Conservation (phyloP, 2,888 invertebrate genomes). For the Drosophila neutralis region DNA sequence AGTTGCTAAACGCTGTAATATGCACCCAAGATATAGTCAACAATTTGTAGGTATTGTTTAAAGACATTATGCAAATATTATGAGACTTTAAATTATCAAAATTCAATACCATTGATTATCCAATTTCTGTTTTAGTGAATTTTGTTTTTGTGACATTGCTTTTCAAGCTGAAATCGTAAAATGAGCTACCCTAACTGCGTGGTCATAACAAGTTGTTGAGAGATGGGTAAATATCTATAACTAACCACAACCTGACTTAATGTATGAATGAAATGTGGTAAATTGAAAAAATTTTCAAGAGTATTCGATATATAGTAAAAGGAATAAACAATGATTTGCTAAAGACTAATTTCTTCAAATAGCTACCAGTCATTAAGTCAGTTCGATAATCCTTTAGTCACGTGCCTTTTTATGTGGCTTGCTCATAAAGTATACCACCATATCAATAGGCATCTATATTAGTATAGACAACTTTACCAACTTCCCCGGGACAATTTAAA, state of each 20-base stretch:
- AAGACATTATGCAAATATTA: background rate
- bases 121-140: background rate
- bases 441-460: slow-evolving; percentile 45
- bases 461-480: slow-evolving; percentile 27
- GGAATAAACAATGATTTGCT: background rate
- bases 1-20: background rate
- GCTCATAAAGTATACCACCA: slow-evolving; percentile 10
- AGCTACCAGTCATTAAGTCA: slow-evolving; percentile 7
- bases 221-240: background rate
- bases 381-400: slow-evolving; percentile 36
- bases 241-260: background rate
- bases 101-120: background rate
- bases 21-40: background rate
- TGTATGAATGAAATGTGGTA: background rate
- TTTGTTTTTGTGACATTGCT: background rate
- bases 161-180: background rate
- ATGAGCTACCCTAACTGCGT: background rate
- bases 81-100: background rate
- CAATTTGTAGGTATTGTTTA: background rate
- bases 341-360: background rate
- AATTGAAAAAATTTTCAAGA: background rate
- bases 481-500: slow-evolving; percentile 31
- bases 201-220: background rate
- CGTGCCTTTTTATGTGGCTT: slow-evolving; percentile 19
- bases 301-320: background rate